Evolutionary conservation across 2,888 invertebrate species (phyloP).

Genomic region (Aphidoletes aphidimyza): DNA sequence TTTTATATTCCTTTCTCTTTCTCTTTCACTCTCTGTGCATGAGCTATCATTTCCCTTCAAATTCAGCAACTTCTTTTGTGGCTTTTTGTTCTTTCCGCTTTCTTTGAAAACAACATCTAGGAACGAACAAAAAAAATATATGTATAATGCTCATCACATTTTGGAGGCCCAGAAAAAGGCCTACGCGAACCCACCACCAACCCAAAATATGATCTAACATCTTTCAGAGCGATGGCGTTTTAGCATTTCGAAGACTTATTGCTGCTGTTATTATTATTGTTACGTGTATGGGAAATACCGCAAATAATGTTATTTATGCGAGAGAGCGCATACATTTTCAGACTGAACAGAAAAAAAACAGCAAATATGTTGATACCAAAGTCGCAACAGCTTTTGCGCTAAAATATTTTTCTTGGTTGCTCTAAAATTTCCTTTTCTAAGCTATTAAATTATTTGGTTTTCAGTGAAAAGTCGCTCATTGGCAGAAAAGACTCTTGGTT

Average conservation of each 20-base stretch:
- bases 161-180: neutral
- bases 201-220: slow-evolving; percentile 19
- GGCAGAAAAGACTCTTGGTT: too few species aligned
- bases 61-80: slow-evolving; percentile 43
- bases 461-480: neutral
- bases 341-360: neutral
- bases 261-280: slow-evolving; percentile 12
- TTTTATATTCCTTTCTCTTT: too few species aligned
- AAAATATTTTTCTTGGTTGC: neutral
- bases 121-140: neutral
- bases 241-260: slow-evolving; percentile 34
- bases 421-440: neutral
- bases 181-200: neutral
- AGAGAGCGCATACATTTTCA: neutral
- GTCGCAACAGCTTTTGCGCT: slow-evolving; percentile 4
- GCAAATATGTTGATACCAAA: neutral
- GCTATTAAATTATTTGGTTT: slow-evolving; percentile 38
- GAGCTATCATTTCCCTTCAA: slow-evolving; percentile 33
- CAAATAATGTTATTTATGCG: slow-evolving; percentile 45
- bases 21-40: too few species aligned
- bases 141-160: too few species aligned
- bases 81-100: slow-evolving; percentile 51
- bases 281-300: neutral
- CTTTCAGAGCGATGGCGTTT: slow-evolving; percentile 27
- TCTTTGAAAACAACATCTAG: slow-evolving; percentile 38